A percentile compares a stretch with the other conserved stretches of the same genome.
phyloP scores from a whole-genome alignment of 2,888 invertebrate species.

The Geotrupes spiniger region DNA sequence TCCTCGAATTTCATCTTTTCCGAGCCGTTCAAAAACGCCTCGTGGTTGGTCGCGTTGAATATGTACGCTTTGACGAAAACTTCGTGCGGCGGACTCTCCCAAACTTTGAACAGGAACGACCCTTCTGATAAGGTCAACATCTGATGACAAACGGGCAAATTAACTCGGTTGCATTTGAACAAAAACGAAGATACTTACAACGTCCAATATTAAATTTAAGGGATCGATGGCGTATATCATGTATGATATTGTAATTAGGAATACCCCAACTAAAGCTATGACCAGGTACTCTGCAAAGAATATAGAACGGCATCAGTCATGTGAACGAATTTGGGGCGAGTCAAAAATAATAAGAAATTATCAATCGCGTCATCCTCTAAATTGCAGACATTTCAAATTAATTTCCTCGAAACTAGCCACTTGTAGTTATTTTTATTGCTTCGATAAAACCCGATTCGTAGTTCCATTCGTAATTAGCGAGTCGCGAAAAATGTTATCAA shows the following conservation, averaged over 20 bases:
- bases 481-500: too few relatives aligned
- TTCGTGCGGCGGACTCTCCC: slow-evolving; percentile 64
- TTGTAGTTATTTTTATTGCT: too few relatives aligned
- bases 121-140: slow-evolving; percentile 44
- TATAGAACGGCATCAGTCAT: slow-evolving; percentile 6
- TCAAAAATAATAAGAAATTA: too few relatives aligned
- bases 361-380: too few relatives aligned
- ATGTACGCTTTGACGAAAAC: slow-evolving; percentile 66
- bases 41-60: slow-evolving; percentile 79
- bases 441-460: too few relatives aligned
- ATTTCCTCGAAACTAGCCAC: too few relatives aligned
- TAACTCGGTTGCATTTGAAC: not conserved
- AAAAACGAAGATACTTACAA: slow-evolving; percentile 32
- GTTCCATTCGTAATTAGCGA: too few relatives aligned
- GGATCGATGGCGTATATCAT: slow-evolving; percentile 44
- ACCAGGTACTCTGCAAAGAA: slow-evolving; percentile 42
- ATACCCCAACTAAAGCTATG: slow-evolving; percentile 40
- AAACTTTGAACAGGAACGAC: slow-evolving; percentile 59
- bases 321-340: too few relatives aligned
- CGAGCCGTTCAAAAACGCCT: slow-evolving; percentile 62
- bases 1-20: slow-evolving; percentile 68
- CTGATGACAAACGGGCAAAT: slow-evolving; percentile 24
- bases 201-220: slow-evolving; percentile 37
- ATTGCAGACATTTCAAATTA: too few relatives aligned
- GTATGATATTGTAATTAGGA: slow-evolving; percentile 41